Conservation (phyloP, 2,113 vertebrate species). For the Actinemys pallida region DNA sequence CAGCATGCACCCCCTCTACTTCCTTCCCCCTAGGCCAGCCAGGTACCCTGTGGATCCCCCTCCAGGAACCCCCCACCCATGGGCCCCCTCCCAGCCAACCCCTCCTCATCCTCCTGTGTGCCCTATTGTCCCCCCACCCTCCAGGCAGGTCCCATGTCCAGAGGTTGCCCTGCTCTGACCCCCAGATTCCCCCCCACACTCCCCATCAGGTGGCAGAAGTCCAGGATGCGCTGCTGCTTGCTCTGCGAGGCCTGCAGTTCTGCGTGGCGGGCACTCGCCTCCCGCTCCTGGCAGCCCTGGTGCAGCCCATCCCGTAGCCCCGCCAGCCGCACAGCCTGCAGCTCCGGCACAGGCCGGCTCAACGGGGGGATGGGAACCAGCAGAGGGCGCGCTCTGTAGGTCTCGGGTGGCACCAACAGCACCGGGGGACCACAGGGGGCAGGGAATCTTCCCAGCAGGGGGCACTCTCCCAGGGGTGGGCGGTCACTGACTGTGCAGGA, state of each 20-base stretch:
- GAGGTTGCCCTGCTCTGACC: neutral
- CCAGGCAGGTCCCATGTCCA: too few relatives aligned
- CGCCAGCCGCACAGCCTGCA: slow-evolving; percentile 77
- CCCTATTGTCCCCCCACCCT: too few relatives aligned
- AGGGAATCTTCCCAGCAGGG: too few relatives aligned
- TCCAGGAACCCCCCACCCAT: neutral
- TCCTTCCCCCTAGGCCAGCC: too few relatives aligned
- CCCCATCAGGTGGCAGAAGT: slow-evolving; percentile 83
- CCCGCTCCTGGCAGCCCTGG: slow-evolving; percentile 72
- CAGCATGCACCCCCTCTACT: neutral
- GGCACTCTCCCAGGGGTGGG: too few relatives aligned
- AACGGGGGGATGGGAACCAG: neutral
- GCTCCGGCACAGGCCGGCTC: slow-evolving; percentile 57
- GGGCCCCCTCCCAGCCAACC: neutral
- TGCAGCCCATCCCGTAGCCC: slow-evolving; percentile 75
- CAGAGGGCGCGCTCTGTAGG: neutral
- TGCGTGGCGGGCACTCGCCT: slow-evolving; percentile 71
- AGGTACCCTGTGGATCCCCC: too few relatives aligned
- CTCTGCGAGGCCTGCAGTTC: slow-evolving; percentile 78
- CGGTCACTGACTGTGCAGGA: too few relatives aligned
- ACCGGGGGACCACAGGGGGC: too few relatives aligned
- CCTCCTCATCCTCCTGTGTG: too few relatives aligned
- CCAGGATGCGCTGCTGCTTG: slow-evolving; percentile 84
- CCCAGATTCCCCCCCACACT: neutral
- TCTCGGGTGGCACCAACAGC: slow-evolving; percentile 49